A percentile compares a stretch with the other conserved stretches of the same genome.
Conservation (phyloP, 2,113 vertebrate species). For the Lagenorhynchus albirostris region DNA sequence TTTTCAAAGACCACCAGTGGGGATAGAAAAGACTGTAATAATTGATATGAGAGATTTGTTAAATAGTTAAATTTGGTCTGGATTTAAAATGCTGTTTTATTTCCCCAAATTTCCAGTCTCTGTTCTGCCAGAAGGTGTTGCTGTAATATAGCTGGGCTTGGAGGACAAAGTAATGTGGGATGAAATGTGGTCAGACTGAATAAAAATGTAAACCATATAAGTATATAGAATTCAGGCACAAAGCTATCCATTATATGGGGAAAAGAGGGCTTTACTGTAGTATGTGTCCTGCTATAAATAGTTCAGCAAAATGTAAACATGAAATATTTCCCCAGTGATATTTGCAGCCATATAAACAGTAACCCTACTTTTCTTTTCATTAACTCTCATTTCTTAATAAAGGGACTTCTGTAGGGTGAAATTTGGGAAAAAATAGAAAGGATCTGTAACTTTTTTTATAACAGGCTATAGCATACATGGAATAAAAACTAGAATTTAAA, state of each 20-base stretch:
- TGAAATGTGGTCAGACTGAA: slow-evolving; percentile 73
- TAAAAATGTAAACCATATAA: slow-evolving; percentile 78
- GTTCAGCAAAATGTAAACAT: slow-evolving; percentile 84
- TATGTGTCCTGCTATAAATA: slow-evolving; percentile 79
- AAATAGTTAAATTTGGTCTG: not conserved
- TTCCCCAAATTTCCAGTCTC: slow-evolving; percentile 32
- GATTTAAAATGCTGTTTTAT: not conserved
- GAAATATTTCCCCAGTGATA: slow-evolving; percentile 82
- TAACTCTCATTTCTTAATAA: slow-evolving; percentile 79
- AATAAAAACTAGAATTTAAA: slow-evolving; percentile 81
- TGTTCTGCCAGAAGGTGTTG: slow-evolving; percentile 81
- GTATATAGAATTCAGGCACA: slow-evolving; percentile 80
- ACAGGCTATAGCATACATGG: slow-evolving; percentile 76
- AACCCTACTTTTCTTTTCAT: slow-evolving; percentile 82
- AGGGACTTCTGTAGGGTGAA: slow-evolving; percentile 80
- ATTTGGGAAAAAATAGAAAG: slow-evolving; percentile 75
- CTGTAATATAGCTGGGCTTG: slow-evolving; percentile 70
- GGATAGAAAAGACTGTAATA: not conserved
- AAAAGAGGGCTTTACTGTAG: slow-evolving; percentile 80
- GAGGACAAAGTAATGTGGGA: slow-evolving; percentile 60
- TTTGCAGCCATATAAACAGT: slow-evolving; percentile 80
- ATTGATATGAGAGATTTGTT: not conserved
- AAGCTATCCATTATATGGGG: slow-evolving; percentile 82
- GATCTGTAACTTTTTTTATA: slow-evolving; percentile 80
- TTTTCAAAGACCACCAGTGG: slow-evolving; percentile 37